Conservation (phyloP, 2,888 invertebrate species). For the Scaptomyza flava region DNA sequence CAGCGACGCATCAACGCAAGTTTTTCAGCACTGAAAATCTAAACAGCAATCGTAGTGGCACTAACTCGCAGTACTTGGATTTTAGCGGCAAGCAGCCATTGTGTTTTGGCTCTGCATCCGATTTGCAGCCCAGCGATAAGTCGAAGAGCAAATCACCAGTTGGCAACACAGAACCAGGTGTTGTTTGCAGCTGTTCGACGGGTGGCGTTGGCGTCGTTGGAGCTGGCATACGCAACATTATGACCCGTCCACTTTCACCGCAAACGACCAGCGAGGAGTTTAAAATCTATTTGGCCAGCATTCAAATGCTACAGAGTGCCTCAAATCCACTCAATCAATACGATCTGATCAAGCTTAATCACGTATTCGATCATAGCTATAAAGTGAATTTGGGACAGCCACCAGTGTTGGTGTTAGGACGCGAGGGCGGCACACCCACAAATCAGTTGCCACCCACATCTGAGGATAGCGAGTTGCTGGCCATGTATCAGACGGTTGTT, state of each 20-base stretch:
- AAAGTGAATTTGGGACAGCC: slow-evolving; percentile 66
- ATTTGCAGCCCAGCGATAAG: slow-evolving; percentile 80
- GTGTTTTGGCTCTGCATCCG: slow-evolving; percentile 84
- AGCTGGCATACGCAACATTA: slow-evolving; percentile 85
- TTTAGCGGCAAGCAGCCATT: slow-evolving; percentile 79
- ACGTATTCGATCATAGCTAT: slow-evolving; percentile 86
- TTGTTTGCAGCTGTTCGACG: slow-evolving; percentile 82
- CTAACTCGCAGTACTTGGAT: slow-evolving; percentile 78
- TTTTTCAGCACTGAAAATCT: slow-evolving; percentile 84
- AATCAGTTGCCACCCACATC: slow-evolving; percentile 70
- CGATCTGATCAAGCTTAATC: slow-evolving; percentile 87
- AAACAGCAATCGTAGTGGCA: slow-evolving; percentile 68
- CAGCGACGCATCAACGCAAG: slow-evolving; percentile 80
- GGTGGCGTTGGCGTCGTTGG: slow-evolving; percentile 34
- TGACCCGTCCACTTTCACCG: slow-evolving; percentile 88
- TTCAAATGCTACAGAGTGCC: slow-evolving; percentile 90
- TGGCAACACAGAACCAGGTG: slow-evolving; percentile 27
- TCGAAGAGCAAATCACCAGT: slow-evolving; percentile 29
- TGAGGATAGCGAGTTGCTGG: slow-evolving; percentile 78
- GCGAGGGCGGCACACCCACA: slow-evolving; percentile 72
- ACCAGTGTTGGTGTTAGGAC: slow-evolving; percentile 54
- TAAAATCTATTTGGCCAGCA: slow-evolving; percentile 89
- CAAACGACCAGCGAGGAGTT: slow-evolving; percentile 89
- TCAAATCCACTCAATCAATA: slow-evolving; percentile 87
- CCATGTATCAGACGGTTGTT: slow-evolving; percentile 71